Percentiles rank a stretch among this genome's conserved stretches.
phyloP scores from a whole-genome alignment of 1,140 invertebrate genomes.

The Tetramorium alpestre region DNA sequence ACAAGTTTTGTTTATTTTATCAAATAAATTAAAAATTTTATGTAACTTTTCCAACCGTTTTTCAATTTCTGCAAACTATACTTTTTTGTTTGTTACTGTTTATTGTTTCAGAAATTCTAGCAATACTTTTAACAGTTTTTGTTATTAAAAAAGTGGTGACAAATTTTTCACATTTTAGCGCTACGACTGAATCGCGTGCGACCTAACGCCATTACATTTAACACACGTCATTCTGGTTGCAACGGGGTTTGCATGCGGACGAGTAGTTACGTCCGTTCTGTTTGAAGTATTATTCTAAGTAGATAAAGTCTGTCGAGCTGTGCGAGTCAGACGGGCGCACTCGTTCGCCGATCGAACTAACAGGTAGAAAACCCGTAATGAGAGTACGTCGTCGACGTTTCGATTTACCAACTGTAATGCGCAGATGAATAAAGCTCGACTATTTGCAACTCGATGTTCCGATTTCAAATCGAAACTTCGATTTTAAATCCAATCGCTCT shows the following conservation, averaged over 20 bases:
- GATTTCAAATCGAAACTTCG: conserved; percentile 1
- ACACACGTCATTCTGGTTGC: conserved; percentile 19
- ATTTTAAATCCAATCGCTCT: background rate
- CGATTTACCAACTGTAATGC: background rate
- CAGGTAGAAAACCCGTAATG: conserved; percentile 4
- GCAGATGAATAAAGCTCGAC: background rate
- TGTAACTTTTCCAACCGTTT: background rate
- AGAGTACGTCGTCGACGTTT: background rate
- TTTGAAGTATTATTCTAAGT: conserved; percentile 51
- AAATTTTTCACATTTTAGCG: background rate
- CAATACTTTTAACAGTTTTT: background rate
- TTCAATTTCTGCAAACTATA: background rate
- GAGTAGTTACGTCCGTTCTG: conserved; percentile 38
- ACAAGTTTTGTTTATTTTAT: background rate
- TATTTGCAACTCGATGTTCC: conserved; percentile 18
- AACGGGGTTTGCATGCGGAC: conserved; percentile 14
- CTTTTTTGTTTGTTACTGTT: background rate
- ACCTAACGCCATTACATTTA: conserved; percentile 10
- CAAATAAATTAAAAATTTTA: background rate
- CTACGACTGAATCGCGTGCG: conserved; percentile 19
- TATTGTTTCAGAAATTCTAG: background rate
- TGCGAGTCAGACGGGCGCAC: background rate
- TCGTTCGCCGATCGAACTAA: conserved; percentile 35
- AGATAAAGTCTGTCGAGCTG: conserved; percentile 29
- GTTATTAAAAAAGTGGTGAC: background rate